phyloP scores from a whole-genome alignment of 2,113 vertebrate species.

The human region DNA sequence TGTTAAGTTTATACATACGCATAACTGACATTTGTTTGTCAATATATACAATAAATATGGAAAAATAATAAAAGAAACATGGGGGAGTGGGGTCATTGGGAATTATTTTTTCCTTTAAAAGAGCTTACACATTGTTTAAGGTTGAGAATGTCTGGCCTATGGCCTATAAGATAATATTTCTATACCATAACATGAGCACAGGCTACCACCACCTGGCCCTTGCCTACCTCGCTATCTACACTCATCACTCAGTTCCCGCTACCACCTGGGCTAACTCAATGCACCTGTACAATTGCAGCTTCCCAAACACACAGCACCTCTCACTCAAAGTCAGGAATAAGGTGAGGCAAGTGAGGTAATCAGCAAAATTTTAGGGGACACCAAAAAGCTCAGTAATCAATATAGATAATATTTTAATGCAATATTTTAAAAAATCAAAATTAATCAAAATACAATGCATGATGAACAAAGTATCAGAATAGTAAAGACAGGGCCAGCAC shows the following conservation, averaged over 20 bases:
- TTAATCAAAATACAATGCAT: neutral
- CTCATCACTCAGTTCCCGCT: neutral
- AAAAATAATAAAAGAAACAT: neutral
- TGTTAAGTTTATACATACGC: neutral
- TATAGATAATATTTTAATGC: neutral
- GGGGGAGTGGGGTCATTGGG: neutral
- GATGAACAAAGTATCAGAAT: neutral
- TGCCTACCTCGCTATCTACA: neutral
- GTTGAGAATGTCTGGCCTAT: neutral
- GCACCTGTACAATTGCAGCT: no score
- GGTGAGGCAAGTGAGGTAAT: no score
- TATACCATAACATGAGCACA: neutral
- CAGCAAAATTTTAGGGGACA: neutral
- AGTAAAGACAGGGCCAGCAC: neutral
- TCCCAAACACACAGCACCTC: neutral
- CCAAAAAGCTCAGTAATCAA: neutral
- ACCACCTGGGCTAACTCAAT: neutral
- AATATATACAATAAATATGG: no score
- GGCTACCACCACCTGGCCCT: neutral
- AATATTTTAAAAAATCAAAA: neutral
- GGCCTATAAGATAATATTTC: neutral
- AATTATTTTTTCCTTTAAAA: neutral
- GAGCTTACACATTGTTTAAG: neutral
- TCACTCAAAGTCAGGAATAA: neutral
- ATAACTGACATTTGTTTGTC: neutral